Evolutionary conservation across 2,888 invertebrate genomes (phyloP), one percentile per base, ranked within the genome.

Genomic region (Melitaea athalia): DNA sequence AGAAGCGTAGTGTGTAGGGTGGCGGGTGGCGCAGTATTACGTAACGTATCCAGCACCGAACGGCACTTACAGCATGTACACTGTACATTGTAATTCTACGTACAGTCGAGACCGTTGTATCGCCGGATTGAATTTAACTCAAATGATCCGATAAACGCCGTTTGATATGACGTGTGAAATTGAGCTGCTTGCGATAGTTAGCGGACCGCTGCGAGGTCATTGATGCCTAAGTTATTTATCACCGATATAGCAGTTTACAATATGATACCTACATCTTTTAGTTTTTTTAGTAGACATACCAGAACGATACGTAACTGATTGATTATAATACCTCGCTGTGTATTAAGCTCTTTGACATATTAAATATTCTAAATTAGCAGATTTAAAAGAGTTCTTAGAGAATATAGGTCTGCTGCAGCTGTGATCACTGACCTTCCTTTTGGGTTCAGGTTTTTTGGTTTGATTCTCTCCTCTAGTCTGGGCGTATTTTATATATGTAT

Each of bases 1-100:
- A 59, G 59, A 47, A 43, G 33, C 33, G 15, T 33, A n/a, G 50
- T 60, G 69, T 64, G 66, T 50, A 42, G 62, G 38, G 50, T n/a
- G 43, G 59, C 59, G 77, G 70, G 73, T 79, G 79, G 85, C 84
- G 86, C 87, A 85, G 81, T 84, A 70, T 86, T 86, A 85, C 78
- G 83, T 85, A 88, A 87, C 75, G 67, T 50, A 50, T 15, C 53
- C 75, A 31, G 59, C 47, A 12, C 49, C 57, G 63, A 50, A 42
- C 50, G 42, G 42, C 61, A 50, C 43, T 63, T 52, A 53, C 17
- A 7, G 43, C 15, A 42, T 15, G 50, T 57, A 57, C 57, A 57
- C 11, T 42, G 57, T 42, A 57, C 57, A 57, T 15, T 42, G 57
- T 42, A 57, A 57, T 15, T n/a, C 57, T 57, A 53, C 31, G 33